Evolutionary conservation across 2,888 invertebrate genomes (phyloP).

Genomic region (Campoplex capitator): DNA sequence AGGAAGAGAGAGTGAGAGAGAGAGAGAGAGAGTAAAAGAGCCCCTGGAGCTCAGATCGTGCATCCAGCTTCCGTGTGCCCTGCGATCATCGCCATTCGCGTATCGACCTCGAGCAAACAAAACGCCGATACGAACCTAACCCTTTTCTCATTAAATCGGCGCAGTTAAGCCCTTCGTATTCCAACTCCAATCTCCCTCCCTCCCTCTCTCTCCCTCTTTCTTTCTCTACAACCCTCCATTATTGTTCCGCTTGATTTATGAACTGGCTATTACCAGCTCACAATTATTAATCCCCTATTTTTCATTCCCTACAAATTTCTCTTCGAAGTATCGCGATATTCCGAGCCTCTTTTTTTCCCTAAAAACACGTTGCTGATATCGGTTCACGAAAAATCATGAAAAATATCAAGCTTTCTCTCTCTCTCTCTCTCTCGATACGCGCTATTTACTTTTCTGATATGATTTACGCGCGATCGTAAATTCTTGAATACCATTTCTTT

Average conservation of each 20-base stretch:
- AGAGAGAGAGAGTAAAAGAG: slow-evolving; percentile 3
- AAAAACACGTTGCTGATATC: neutral
- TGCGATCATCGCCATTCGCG: slow-evolving; percentile 27
- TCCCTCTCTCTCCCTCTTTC: neutral
- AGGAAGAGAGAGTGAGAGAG: neutral
- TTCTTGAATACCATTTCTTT: neutral
- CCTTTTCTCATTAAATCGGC: neutral
- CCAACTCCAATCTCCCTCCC: neutral
- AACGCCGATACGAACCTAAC: slow-evolving; percentile 6
- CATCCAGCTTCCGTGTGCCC: slow-evolving; percentile 58
- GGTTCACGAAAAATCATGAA: neutral
- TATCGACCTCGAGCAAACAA: slow-evolving; percentile 23
- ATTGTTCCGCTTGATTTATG: slow-evolving; percentile 10
- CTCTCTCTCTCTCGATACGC: neutral
- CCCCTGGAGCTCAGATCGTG: slow-evolving; percentile 54
- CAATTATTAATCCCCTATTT: slow-evolving; percentile 22
- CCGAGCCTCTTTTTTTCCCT: neutral
- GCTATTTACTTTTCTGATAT: neutral
- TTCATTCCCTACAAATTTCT: slow-evolving; percentile 7
- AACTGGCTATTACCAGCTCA: slow-evolving; percentile 9
- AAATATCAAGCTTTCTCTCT: neutral
- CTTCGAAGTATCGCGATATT: neutral
- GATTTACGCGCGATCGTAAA: neutral
- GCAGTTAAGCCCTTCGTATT: neutral
- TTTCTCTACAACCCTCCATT: neutral